These are phyloP conservation scores for Mythimna albipuncta DNA, from an alignment of 2,888 invertebrate genomes.

Conservation along the genomic window DNA sequence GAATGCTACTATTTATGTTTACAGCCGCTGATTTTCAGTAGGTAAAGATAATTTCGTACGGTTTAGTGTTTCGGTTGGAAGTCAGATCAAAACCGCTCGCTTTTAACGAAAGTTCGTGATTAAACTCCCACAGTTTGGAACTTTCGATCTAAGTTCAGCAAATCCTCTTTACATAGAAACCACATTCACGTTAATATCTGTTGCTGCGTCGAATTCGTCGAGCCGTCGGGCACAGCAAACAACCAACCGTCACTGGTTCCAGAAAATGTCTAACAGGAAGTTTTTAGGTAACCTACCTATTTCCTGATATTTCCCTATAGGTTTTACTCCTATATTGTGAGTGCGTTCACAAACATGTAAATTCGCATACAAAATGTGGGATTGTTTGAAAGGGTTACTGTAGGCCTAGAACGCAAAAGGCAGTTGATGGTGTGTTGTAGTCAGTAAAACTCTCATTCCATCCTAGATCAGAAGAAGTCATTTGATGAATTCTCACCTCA, in stretches of 20 bases:
- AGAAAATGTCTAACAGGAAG: slow-evolving; percentile 15
- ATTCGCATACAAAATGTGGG: too few species aligned
- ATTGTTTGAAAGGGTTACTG: too few species aligned
- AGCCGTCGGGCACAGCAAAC: slow-evolving; percentile 19
- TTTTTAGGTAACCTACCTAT: background rate
- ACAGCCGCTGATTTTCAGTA: slow-evolving; percentile 52
- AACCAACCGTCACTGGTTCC: slow-evolving; percentile 18
- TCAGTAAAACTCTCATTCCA: too few species aligned
- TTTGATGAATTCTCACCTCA: too few species aligned
- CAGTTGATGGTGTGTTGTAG: too few species aligned
- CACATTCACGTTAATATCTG: slow-evolving; percentile 14
- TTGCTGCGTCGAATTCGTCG: slow-evolving; percentile 19
- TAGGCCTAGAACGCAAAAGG: too few species aligned
- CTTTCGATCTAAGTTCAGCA: slow-evolving; percentile 11
- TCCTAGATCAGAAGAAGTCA: too few species aligned
- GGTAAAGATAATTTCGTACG: slow-evolving; percentile 46
- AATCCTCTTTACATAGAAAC: slow-evolving; percentile 14
- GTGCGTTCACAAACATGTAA: too few species aligned
- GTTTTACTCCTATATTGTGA: background rate
- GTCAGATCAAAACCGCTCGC: slow-evolving; percentile 25
- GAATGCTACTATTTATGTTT: slow-evolving; percentile 56
- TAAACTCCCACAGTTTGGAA: slow-evolving; percentile 21
- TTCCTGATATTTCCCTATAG: slow-evolving; percentile 1
- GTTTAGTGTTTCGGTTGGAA: slow-evolving; percentile 37
- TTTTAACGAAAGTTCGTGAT: slow-evolving; percentile 29